Base-by-base conservation (phyloP, 2,888 invertebrate species). In the Megamerina dolium region DNA sequence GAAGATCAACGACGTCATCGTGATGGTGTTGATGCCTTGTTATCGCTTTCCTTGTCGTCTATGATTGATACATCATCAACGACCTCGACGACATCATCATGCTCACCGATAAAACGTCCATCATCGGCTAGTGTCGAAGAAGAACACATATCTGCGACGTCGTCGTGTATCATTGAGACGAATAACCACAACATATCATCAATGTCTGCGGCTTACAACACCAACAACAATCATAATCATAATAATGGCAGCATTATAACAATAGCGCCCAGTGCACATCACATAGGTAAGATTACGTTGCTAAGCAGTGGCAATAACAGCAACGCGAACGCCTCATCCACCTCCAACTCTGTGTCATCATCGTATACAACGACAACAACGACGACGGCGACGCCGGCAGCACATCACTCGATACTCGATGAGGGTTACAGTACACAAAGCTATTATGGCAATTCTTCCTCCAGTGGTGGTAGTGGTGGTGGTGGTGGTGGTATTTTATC, bases 1-100 rank as follows among this genome's bases (percentile, higher is more conserved):
- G 83, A 82, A 55, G 83, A 83, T 65, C 80, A 79, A 56, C 75
- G 83, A 51, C 81, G 81, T 57, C 83, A 85, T 51, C 83, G 81
- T 31, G 86, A 86, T 65, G 87, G 87, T 45, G 87, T 87, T 0
- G 85, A 87, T 59, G 87, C 86, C 0, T 70, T 87, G 49, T 72
- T 87, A 33, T 86, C 87, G 63, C 73, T 87, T 43, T 87, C 87
- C 1, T 73, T 87, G 46, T 86, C 86, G 2, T 84, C 85, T 5
- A 78, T 60, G 38, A 55, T 60, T 32, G 65, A 64, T 37, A 47
- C 49, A 33, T 49, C 52, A 41, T 49, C 49, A 43, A 46, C 51
- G 38, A n/a, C n/a, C n/a, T n/a, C n/a, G n/a, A n/a, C n/a, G n/a
- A n/a, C n/a, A n/a, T 43, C 46, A 37, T 45, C 46, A 32, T 54